Evolutionary conservation across 2,888 invertebrate genomes (phyloP), one percentile per base, ranked within the genome.

Genomic region (Platycnemis pennipes): DNA sequence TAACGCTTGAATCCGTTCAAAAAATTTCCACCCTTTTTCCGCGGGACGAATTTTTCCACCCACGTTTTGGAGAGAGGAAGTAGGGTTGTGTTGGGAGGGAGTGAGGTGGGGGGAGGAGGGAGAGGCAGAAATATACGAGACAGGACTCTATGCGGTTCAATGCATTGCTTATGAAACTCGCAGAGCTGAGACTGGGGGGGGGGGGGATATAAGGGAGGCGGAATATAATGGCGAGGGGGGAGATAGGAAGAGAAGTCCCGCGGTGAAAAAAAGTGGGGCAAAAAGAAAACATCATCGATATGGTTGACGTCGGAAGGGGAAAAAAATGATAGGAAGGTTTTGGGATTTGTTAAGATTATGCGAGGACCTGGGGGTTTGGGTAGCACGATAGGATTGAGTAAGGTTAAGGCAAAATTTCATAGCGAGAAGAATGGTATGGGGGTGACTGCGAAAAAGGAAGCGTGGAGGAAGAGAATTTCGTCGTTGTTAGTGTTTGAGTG

Each of bases 111-210:
- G 11, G 16, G 37, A 16, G 37, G 16, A 3, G 49, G 77, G 13
- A 37, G 77, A 16, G 37, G 77, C 37, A 37, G 77, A 77, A 77
- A 77, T 77, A 77, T 77, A 77, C 77, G 89, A 56, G 56, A 56
- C 56, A 56, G 53, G 37, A 56, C 87, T 91, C 63, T 91, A 91
- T 63, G 91, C 89, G 89, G 89, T 63, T 42, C 44, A 63, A 91
- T 91, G 69, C 91, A 91, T 89, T 89, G 89, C 89, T 89, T 89
- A 89, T 89, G 89, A 91, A 91, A 63, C 91, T 45, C 63, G 13
- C 22, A 7, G 26, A 4, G 26, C 1, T 7, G 91, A n/a, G 37
- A 16, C 1, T 7, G 37, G 37, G 37, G 37, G 16, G 1, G 16
- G 77, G 31, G 37, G 63, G 63, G 22, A 13, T 22, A 63, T 63